Conservation (phyloP, 2,797 vertebrate genomes). For the Enteromius argenteus region DNA sequence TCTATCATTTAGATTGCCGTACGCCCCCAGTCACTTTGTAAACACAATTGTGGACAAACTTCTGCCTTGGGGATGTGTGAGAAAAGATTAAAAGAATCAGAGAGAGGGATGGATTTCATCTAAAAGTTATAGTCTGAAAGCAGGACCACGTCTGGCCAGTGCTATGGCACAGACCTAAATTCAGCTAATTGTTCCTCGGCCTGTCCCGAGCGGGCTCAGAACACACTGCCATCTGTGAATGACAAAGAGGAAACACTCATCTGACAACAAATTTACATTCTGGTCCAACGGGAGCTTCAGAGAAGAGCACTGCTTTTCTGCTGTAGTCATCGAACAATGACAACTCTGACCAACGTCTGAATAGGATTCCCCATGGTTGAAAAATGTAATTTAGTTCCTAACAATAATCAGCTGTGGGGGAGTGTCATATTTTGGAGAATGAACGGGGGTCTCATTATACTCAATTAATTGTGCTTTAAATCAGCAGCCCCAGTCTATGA, state of each 20-base stretch:
- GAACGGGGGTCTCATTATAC: constrained; percentile 17
- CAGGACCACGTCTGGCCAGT: neutral
- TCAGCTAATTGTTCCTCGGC: constrained; percentile 34
- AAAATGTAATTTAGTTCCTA: constrained; percentile 42
- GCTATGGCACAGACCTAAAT: constrained; percentile 27
- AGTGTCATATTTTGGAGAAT: constrained; percentile 36
- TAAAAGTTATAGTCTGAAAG: constrained; percentile 46
- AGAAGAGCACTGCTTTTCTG: constrained; percentile 21
- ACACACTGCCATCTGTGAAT: constrained; percentile 18
- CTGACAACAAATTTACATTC: constrained; percentile 44
- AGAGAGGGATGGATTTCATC: constrained; percentile 47
- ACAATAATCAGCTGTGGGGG: constrained; percentile 43
- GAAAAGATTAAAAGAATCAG: constrained; percentile 1
- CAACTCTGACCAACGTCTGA: constrained; percentile 41
- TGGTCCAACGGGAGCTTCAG: neutral
- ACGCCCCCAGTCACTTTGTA: constrained; percentile 16
- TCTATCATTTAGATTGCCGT: constrained; percentile 40
- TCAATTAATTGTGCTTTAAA: constrained; percentile 31
- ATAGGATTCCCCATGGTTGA: constrained; percentile 27
- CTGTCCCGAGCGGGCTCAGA: constrained; percentile 15
- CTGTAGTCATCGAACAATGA: constrained; percentile 47
- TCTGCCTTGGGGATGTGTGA: constrained; percentile 43
- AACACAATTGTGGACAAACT: constrained; percentile 59
- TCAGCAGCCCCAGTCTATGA: constrained; percentile 20
- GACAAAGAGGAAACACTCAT: constrained; percentile 39